Evolutionary conservation across 1,140 invertebrate genomes (phyloP).

Genomic region (Condylostylus longicornis): DNA sequence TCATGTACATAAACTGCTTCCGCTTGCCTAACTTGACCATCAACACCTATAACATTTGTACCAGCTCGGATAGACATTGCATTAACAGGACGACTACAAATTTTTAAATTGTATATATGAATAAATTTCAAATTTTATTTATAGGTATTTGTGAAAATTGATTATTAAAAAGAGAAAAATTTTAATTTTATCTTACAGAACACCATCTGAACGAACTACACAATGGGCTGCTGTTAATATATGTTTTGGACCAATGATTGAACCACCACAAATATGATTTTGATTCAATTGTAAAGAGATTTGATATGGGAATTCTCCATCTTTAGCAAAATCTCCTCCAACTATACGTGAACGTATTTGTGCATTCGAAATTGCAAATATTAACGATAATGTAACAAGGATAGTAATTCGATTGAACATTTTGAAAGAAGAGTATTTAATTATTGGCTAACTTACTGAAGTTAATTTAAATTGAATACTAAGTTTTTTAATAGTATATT

Average conservation of each 20-base stretch:
- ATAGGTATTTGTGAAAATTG: not conserved
- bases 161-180: no score
- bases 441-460: no score
- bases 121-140: no score
- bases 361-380: no score
- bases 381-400: no score
- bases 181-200: no score
- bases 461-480: no score
- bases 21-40: constrained; percentile 22
- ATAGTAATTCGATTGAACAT: no score
- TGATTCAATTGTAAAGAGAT: constrained; percentile 18
- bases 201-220: no score
- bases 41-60: constrained; percentile 16
- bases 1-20: constrained; percentile 27
- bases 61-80: constrained; percentile 22
- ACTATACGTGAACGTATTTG: constrained; percentile 34
- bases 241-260: constrained; percentile 24
- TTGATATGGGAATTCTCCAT: constrained; percentile 29
- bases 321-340: constrained; percentile 31
- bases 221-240: constrained; percentile 33
- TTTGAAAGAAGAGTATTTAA: no score
- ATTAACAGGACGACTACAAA: constrained; percentile 4
- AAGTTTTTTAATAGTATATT: no score
- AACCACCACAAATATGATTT: constrained; percentile 29
- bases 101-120: no score